Conservation (phyloP, 2,797 vertebrate species). For the Myripristis murdjan region DNA sequence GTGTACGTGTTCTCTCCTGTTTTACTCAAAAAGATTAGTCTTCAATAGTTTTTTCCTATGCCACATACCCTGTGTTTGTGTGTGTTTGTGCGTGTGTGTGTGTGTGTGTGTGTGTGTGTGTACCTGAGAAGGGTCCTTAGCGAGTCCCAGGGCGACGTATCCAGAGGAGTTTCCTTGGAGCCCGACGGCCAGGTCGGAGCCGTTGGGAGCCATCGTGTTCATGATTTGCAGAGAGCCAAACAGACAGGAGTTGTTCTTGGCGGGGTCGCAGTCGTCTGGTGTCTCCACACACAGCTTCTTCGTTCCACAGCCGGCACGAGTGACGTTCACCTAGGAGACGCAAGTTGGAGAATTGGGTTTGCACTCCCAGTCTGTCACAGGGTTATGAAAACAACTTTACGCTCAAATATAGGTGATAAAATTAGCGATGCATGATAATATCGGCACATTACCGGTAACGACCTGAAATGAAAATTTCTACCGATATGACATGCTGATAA, state of each 20-base stretch:
- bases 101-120: neutral
- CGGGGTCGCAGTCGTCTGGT: constrained; percentile 36
- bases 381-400: too few species aligned
- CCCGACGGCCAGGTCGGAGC: neutral
- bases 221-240: constrained; percentile 21
- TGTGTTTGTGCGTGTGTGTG: neutral
- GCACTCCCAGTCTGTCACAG: too few species aligned
- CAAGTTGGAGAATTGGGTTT: too few species aligned
- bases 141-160: constrained; percentile 63
- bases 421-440: too few species aligned
- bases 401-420: too few species aligned
- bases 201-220: accelerated
- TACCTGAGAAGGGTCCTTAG: neutral
- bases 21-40: too few species aligned
- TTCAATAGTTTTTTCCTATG: too few species aligned
- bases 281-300: constrained; percentile 46
- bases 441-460: too few species aligned
- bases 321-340: constrained; percentile 57
- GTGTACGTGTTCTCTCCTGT: too few species aligned
- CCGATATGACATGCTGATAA: too few species aligned
- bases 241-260: constrained; percentile 17
- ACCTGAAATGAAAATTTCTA: too few species aligned
- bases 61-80: too few species aligned
- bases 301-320: neutral
- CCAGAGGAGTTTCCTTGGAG: constrained; percentile 23